phyloP scores from a whole-genome alignment of 2,113 vertebrate species.

The Mus pahari region DNA sequence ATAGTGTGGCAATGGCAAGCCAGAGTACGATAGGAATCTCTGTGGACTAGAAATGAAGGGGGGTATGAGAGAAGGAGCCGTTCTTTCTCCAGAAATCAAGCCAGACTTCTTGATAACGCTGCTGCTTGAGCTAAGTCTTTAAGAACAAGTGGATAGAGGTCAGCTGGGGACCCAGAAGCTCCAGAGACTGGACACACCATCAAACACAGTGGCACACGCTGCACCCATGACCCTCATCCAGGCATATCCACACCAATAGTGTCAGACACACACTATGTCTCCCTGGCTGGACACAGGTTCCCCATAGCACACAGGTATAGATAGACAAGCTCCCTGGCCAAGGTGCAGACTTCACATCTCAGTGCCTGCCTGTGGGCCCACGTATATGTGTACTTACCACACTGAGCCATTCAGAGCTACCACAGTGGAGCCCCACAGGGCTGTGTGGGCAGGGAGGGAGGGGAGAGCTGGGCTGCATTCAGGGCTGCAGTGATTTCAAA shows the following conservation, averaged over 20 bases:
- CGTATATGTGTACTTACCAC: neutral
- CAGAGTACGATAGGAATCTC: neutral
- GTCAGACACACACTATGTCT: too few species aligned
- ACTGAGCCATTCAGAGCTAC: neutral
- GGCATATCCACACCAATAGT: neutral
- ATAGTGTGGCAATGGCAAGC: neutral
- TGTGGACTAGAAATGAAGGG: neutral
- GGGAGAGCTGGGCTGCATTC: neutral
- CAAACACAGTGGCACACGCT: neutral
- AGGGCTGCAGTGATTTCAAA: neutral
- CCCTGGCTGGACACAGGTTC: neutral
- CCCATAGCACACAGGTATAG: neutral
- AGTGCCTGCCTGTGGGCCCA: neutral
- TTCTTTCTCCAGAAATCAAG: constrained; percentile 12
- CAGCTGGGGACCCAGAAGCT: neutral
- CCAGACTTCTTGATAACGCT: constrained; percentile 46
- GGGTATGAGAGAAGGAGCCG: neutral
- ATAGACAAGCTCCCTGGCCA: neutral
- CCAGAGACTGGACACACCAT: neutral
- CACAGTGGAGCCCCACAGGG: neutral
- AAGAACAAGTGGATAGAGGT: neutral
- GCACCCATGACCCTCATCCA: too few species aligned
- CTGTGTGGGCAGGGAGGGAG: neutral
- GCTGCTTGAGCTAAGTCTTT: neutral
- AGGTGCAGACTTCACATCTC: neutral